Base-by-base conservation (phyloP, 1,140 invertebrate species). In the Drosophila miranda region DNA sequence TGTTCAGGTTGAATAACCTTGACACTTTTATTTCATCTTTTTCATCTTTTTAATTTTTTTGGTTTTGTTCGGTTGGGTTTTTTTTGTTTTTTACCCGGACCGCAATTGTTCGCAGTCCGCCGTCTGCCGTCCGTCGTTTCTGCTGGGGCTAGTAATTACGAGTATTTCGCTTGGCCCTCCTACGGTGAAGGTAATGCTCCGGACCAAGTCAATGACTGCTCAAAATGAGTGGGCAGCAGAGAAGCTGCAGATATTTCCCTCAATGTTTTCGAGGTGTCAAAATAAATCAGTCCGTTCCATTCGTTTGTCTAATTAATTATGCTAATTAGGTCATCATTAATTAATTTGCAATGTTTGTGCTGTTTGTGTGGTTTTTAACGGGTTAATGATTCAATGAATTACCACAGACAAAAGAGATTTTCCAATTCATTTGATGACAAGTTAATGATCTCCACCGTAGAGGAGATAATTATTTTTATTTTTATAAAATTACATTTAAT, bases 1-100 rank as follows among this genome's bases (percentile, higher is more conserved):
- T 76, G 62, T 58, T 69, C 49, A 58, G 63, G 78, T 82, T 82
- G 74, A 82, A 82, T 42, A 77, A 82, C 69, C 78, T 78, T 72
- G 49, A 62, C 62, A 64, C 52, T 69, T 74, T 81, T 48, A 51
- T 49, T 76, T 56, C 44, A 38, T 30, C 53, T 56, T 44, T 49
- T 76, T 56, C 44, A 38, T 30, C 53, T 56, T 44, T 54, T 30
- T 30, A 0, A 21, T 61, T 68, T 63, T 43, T 48, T 66, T 30
- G 8, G 8, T 30, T 30, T 30, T 30, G 8, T 30, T 30, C 28
- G 28, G 28, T 8, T 2, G 28, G 7, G 7, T 30, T 9, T 30
- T 30, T 30, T 30, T 8, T 30, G 8, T 9, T 30, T 30, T 30
- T 30, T 9, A 9, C 8, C 30, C 8, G 8, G 8, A 30, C 30